phyloP scores from a whole-genome alignment of 2,113 vertebrate genomes.

The Pan troglodytes region DNA sequence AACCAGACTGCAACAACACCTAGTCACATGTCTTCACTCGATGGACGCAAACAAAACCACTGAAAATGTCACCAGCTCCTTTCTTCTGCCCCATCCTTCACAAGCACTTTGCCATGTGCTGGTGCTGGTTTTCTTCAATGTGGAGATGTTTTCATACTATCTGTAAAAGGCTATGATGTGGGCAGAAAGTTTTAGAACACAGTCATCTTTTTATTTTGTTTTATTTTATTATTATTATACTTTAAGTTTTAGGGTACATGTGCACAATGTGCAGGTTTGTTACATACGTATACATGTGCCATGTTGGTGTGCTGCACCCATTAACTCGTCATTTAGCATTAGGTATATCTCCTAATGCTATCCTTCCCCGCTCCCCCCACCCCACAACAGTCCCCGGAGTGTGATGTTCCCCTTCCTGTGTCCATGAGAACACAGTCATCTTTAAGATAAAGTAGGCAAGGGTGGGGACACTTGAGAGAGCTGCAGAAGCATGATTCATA shows the following conservation, averaged over 20 bases:
- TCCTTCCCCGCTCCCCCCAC: too few species aligned
- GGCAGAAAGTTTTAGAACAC: not conserved
- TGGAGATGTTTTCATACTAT: not conserved
- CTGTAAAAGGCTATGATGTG: not conserved
- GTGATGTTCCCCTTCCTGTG: too few species aligned
- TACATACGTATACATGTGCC: too few species aligned
- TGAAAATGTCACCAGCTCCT: not conserved
- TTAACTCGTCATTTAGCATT: too few species aligned
- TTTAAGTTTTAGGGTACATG: too few species aligned
- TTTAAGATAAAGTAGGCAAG: not conserved
- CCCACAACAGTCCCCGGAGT: too few species aligned
- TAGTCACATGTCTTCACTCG: rapidly evolving
- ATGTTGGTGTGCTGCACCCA: too few species aligned
- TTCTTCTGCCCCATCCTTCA: not conserved
- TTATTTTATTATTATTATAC: too few species aligned
- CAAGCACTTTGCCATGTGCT: not conserved
- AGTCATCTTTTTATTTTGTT: not conserved
- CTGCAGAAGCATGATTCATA: not conserved
- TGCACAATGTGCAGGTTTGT: too few species aligned
- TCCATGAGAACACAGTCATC: not conserved
- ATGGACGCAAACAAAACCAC: not conserved
- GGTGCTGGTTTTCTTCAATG: not conserved
- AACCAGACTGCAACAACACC: not conserved
- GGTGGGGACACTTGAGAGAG: not conserved
- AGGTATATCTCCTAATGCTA: too few species aligned